Base-by-base conservation (phyloP, 2,888 invertebrate species). In the Diogma glabrata region DNA sequence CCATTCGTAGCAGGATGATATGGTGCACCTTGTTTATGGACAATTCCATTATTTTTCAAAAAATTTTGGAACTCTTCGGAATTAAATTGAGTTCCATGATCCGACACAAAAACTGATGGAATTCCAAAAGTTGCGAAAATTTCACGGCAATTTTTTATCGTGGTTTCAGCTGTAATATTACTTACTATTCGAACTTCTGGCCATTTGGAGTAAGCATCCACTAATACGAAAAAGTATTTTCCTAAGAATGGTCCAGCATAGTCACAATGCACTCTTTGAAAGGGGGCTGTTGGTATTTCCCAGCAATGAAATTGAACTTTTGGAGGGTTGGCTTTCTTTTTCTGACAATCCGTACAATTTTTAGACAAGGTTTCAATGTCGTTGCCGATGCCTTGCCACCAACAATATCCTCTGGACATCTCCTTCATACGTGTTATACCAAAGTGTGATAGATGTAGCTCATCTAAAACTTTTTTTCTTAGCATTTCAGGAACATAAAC, bases 291-390 rank as follows among this genome's bases (percentile, higher is more conserved):
- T 46, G 58, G 52, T 9, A 54, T 20, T 24, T 53, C 43, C 56
- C 59, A 59, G 7, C 47, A 52, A 45, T 51, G 55, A n/a, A 58
- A 19, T 8, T 45, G 24, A 19, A 36, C 46, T 51, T 56, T 58
- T 7, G 43, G 9, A 36, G 54, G 52, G 12, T 54, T 50, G 12
- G 52, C 51, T 24, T 40, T 48, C 5, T 50, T 33, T 23, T 19
- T 45, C 24, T 51, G 40, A 49, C 54, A 57, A 12, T 47, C 17
- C 8, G 23, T 14, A 43, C 56, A 57, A 22, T 52, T 30, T 19
- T 55, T 52, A 53, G 30, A 7, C n/a, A n/a, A n/a, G n/a, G 54
- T 49, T 51, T 60, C 58, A 12, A 60, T 58, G n/a, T 62, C 59
- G 9, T 28, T 20, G 30, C 55, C 53, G 8, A 60, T 54, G 14